Base-by-base conservation (phyloP, 1,140 invertebrate species). In the Luehdorfia chinensis region DNA sequence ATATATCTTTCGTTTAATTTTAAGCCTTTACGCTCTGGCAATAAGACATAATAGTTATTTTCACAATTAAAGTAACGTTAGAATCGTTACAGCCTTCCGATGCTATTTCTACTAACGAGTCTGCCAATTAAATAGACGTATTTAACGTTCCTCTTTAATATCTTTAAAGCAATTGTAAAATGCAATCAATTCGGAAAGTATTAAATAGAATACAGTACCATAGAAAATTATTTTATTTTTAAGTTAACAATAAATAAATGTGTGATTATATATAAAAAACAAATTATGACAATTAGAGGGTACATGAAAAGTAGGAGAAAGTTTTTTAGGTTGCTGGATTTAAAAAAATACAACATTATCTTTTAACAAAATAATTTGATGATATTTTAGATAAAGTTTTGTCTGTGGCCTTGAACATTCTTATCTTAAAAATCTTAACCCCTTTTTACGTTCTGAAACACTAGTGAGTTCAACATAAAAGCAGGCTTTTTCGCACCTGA, bases 401-500 rank as follows among this genome's bases (percentile, higher is more conserved):
- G n/a, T n/a, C n/a, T n/a, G n/a, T n/a, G n/a, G n/a, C n/a, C n/a
- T n/a, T n/a, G n/a, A n/a, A n/a, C n/a, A n/a, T n/a, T n/a, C n/a
- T n/a, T n/a, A n/a, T n/a, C n/a, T n/a, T n/a, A n/a, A n/a, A n/a
- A n/a, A n/a, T 21, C 18, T 11, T n/a, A 19, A 37, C 12, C 47
- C 27, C 43, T 50, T 59, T 57, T 45, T 46, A 32, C 39, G 44
- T 48, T 59, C 16, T 30, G 46, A 36, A 58, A 50, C 59, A 64
- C 54, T 76, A 77, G 75, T 83, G 70, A 72, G 70, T 75, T 76
- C 66, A 61, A 68, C 64, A 76, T 78, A 74, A 78, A 65, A 66
- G 59, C 65, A 62, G 63, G 58, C 74, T 78, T 76, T n/a, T 76
- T 81, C 68, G 66, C 78, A 83, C 78, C 75, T 79, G 72, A 74